Conservation (phyloP, 2,113 vertebrate genomes). For the Acrocephalus arundinaceus region DNA sequence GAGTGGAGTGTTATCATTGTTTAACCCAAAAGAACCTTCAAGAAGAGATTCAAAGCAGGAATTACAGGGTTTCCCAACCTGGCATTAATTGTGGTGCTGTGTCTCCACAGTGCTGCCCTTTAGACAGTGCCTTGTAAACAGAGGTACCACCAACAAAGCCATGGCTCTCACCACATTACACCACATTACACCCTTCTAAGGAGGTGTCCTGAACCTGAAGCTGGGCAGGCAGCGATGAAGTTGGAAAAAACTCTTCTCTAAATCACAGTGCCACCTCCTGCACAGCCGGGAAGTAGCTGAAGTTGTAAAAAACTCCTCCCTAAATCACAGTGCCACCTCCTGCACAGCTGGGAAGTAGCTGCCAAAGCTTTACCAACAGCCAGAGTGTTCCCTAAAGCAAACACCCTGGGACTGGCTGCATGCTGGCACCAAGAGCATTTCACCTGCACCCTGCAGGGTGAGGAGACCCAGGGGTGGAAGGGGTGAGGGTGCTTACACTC, state of each 20-base stretch:
- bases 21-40: not conserved
- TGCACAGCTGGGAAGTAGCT: not conserved
- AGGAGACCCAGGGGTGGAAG: not conserved
- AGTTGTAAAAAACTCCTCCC: not conserved
- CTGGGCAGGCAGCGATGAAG: not conserved
- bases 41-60: not conserved
- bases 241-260: not conserved
- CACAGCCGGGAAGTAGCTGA: not conserved
- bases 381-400: not conserved
- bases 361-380: not conserved
- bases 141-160: not conserved
- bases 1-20: not conserved
- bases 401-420: not conserved
- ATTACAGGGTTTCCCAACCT: not conserved
- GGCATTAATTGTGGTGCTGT: not conserved
- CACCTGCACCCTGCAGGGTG: not conserved
- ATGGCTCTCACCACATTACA: not conserved
- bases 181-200: not conserved
- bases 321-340: not conserved
- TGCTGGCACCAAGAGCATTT: not conserved
- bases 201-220: not conserved
- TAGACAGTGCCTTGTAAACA: not conserved
- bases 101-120: not conserved
- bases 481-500: not conserved
- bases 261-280: not conserved